Conservation (phyloP, 37 sponge, comb jelly and placozoan genomes). For the Cliona cf. orientalis region DNA sequence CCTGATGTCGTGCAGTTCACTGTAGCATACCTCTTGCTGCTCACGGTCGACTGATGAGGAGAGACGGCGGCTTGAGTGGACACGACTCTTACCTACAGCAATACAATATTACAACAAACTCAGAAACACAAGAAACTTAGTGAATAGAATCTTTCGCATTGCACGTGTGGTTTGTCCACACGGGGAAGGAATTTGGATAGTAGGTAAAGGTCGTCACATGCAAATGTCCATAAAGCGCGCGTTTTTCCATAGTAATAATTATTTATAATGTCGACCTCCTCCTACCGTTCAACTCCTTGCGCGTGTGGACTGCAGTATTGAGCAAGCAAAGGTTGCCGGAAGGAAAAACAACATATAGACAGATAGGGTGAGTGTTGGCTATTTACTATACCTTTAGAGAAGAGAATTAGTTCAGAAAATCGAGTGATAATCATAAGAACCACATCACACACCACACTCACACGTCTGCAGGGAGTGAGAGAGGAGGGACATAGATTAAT, state of each 20-base stretch:
- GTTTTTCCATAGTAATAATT: too few species aligned
- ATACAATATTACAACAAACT: background rate
- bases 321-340: too few species aligned
- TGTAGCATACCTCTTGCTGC: slow-evolving; percentile 47
- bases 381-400: slow-evolving; percentile 12
- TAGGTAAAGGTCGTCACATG: too few species aligned
- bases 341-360: too few species aligned
- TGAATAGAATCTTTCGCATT: too few species aligned
- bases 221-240: too few species aligned
- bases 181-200: too few species aligned
- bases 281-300: too few species aligned
- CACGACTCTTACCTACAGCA: background rate
- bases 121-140: too few species aligned
- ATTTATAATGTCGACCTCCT: too few species aligned
- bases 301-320: too few species aligned
- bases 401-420: slow-evolving; percentile 33
- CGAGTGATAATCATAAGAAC: slow-evolving; percentile 19
- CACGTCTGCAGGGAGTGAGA: background rate
- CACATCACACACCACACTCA: slow-evolving; percentile 1
- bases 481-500: background rate
- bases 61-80: background rate
- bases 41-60: slow-evolving; percentile 10
- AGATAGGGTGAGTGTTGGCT: background rate
- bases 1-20: slow-evolving; percentile 23
- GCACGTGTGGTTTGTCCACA: too few species aligned